Evolutionary conservation across 2,888 invertebrate genomes (phyloP).

Genomic region (Coleophora deauratella): DNA sequence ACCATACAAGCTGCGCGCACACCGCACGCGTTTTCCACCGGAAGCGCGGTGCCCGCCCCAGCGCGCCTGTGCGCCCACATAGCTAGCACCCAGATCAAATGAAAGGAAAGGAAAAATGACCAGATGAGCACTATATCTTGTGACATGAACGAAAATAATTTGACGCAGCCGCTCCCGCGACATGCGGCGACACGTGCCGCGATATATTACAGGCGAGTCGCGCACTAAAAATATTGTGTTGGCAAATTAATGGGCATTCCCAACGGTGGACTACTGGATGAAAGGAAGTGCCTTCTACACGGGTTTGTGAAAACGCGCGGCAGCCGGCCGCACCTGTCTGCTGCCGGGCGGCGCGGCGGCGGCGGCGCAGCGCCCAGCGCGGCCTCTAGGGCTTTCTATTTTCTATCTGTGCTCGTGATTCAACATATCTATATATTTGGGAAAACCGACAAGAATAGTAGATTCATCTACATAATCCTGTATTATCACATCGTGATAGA

Average conservation of each 20-base stretch:
- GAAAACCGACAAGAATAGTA: no score
- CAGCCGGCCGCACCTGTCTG: slow-evolving; percentile 71
- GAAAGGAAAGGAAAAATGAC: slow-evolving; percentile 70
- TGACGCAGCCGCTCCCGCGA: slow-evolving; percentile 71
- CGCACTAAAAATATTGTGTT: slow-evolving; percentile 75
- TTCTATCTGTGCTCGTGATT: no score
- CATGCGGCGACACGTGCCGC: slow-evolving; percentile 73
- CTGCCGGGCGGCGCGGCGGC: slow-evolving; percentile 26
- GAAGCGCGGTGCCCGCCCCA: slow-evolving; percentile 42
- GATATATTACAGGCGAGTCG: slow-evolving; percentile 73
- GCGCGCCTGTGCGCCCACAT: slow-evolving; percentile 38
- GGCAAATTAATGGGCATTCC: slow-evolving; percentile 75
- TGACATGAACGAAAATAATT: slow-evolving; percentile 74
- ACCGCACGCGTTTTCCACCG: slow-evolving; percentile 42
- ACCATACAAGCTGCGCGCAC: slow-evolving; percentile 17
- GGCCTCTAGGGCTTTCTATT: no score
- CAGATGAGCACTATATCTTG: slow-evolving; percentile 72
- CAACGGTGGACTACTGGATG: slow-evolving; percentile 71
- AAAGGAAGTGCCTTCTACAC: slow-evolving; percentile 74
- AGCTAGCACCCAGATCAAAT: slow-evolving; percentile 59
- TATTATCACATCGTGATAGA: no score
- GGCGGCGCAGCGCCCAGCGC: slow-evolving; percentile 16
- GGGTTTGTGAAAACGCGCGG: slow-evolving; percentile 69
- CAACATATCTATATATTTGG: no score
- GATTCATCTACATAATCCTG: no score